Evolutionary conservation across 1,140 invertebrate species (phyloP).

Genomic region (Musca domestica): DNA sequence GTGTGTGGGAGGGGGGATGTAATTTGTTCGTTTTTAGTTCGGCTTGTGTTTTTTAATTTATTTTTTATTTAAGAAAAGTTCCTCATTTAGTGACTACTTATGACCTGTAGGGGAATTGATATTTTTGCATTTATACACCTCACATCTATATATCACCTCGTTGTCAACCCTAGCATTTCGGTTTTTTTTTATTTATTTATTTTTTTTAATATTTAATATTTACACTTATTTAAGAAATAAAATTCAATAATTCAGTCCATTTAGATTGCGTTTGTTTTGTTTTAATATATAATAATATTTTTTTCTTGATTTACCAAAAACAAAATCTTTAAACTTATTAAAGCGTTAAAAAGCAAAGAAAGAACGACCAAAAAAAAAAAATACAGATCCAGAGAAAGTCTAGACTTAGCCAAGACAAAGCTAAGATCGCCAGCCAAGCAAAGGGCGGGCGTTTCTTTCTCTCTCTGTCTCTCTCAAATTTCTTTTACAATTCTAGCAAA

Average conservation of each 20-base stretch:
- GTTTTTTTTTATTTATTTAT: not conserved
- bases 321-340: conserved; percentile 20
- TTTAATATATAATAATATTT: conserved; percentile 4
- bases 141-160: not conserved
- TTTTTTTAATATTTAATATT: conserved; percentile 46
- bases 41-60: not conserved
- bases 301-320: not conserved
- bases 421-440: not conserved
- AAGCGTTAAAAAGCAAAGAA: conserved; percentile 1
- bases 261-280: conserved; percentile 49
- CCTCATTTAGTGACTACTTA: conserved; percentile 18
- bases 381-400: not conserved
- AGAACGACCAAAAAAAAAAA: not conserved
- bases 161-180: not conserved
- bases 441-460: too few relatives aligned
- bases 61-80: not conserved
- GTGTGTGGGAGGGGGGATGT: too few relatives aligned
- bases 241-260: conserved; percentile 54
- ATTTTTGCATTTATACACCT: not conserved
- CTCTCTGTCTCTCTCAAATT: not conserved
- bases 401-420: too few relatives aligned
- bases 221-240: conserved; percentile 43
- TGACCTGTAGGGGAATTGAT: not conserved
- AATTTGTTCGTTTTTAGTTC: not conserved
- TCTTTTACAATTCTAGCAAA: not conserved